Percentiles rank a stretch among this genome's conserved stretches.
Evolutionary conservation across 2,888 invertebrate species (phyloP).

Genomic region (Chironomus tentans): DNA sequence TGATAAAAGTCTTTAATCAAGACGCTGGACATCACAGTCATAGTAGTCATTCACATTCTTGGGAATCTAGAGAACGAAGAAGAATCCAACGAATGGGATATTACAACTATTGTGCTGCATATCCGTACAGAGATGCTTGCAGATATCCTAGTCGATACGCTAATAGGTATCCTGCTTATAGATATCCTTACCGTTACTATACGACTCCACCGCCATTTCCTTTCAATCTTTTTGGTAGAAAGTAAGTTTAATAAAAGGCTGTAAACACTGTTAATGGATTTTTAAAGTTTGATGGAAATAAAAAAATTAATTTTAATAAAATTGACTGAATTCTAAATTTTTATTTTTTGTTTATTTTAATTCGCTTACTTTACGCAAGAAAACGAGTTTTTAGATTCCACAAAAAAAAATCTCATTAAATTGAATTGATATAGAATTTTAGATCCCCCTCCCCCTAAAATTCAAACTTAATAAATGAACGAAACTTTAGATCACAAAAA

Average conservation of each 20-base stretch:
- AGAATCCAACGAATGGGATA: background rate
- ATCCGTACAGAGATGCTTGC: background rate
- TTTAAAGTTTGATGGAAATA: background rate
- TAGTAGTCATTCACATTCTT: background rate
- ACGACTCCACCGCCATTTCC: background rate
- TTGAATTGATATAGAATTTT: too few species aligned
- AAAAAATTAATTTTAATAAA: too few species aligned
- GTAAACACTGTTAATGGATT: background rate
- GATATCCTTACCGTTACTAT: background rate
- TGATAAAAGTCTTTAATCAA: background rate
- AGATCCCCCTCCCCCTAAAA: too few species aligned
- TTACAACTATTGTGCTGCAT: background rate
- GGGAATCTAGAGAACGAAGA: background rate
- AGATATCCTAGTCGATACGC: background rate
- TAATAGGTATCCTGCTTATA: background rate
- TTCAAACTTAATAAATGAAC: too few species aligned
- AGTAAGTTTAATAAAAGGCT: background rate
- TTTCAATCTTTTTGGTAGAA: background rate
- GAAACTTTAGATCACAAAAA: too few species aligned
- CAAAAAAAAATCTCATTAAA: too few species aligned
- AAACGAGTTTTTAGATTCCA: too few species aligned
- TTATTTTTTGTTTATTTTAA: too few species aligned
- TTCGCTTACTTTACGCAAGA: too few species aligned
- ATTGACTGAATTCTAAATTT: too few species aligned
- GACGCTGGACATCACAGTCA: background rate